Evolutionary conservation across 2,113 vertebrate genomes (phyloP), one percentile per base, ranked within the genome.

Genomic region (Coptodon rendalli): DNA sequence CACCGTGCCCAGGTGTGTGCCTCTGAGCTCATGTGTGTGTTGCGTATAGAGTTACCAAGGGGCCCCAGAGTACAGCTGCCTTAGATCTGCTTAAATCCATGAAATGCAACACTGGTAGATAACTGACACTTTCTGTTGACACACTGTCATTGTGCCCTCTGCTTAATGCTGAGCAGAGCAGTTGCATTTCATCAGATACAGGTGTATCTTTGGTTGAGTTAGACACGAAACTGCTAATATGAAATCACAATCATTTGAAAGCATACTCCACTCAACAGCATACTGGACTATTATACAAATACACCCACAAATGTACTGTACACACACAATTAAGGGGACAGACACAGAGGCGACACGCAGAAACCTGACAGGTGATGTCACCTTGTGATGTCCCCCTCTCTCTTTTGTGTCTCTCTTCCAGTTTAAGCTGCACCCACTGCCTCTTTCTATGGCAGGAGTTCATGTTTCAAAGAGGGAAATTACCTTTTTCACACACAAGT

Each of bases 1-100:
- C 91, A 87, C 82, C 71, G 9, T 90, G 89, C 83, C 93, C 91
- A 94, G 94, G 93, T 95, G 89, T 89, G 89, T 87, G 34, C 17
- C 31, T 59, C n/a, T 57, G 50, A 43, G 87, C 71, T 80, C 59
- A 68, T 76, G 79, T 91, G 89, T 79, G 54, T 63, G 56, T 9
- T 52, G 1, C 24, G 12, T 93, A 92, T 93, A 91, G 84, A 84
- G 91, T 95, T 95, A 89, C 95, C 2, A 12, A 86, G 82, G 82
- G 86, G 87, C 93, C 90, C 80, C 90, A 71, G 29, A 87, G 54
- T 82, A 83, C 87, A 94, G 94, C 92, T 90, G 90, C 86, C 85
- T 91, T 84, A 89, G 87, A 94, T 91, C 80, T 80, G 53, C 34
- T 48, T 80, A 52, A 89, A 95, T 94, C 86, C 86, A 91, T 92